A percentile compares a stretch with the other conserved stretches of the same genome.
Evolutionary conservation across 2,113 vertebrate species (phyloP).

Genomic region (Bothrops jararaca): DNA sequence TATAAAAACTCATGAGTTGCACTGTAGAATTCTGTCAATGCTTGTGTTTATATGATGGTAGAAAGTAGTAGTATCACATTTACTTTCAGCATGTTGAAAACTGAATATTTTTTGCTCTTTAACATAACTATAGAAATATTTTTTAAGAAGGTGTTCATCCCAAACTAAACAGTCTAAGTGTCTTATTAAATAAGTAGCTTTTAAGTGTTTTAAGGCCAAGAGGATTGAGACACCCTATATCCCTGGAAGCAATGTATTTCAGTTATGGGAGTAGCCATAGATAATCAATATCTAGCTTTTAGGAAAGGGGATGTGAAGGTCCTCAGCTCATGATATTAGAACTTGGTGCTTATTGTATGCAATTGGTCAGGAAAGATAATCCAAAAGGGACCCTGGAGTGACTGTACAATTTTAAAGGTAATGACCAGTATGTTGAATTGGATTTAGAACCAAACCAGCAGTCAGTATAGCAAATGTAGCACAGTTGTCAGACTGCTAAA

Average conservation of each 20-base stretch:
- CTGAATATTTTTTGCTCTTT: not conserved
- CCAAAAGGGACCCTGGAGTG: too few relatives aligned
- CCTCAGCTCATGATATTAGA: not conserved
- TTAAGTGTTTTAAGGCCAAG: not conserved
- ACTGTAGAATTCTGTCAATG: not conserved
- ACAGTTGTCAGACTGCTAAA: too few relatives aligned
- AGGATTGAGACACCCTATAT: not conserved
- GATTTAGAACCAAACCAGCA: too few relatives aligned
- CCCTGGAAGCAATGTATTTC: not conserved
- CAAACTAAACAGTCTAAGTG: not conserved
- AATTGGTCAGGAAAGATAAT: not conserved
- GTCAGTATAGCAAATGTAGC: too few relatives aligned
- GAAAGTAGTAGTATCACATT: not conserved
- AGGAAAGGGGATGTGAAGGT: not conserved
- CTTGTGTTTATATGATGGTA: not conserved
- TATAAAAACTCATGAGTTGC: not conserved
- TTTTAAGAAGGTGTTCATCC: not conserved
- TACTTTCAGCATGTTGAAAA: not conserved
- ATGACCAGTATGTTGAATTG: too few relatives aligned
- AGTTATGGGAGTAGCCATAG: not conserved
- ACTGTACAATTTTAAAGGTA: too few relatives aligned
- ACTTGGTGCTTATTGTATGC: not conserved
- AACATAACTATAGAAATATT: not conserved
- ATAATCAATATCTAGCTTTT: not conserved
- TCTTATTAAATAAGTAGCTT: not conserved